These are phyloP conservation scores for Ptilonorhynchus violaceus DNA, from an alignment of 2,113 vertebrate species.

Conservation along the genomic window DNA sequence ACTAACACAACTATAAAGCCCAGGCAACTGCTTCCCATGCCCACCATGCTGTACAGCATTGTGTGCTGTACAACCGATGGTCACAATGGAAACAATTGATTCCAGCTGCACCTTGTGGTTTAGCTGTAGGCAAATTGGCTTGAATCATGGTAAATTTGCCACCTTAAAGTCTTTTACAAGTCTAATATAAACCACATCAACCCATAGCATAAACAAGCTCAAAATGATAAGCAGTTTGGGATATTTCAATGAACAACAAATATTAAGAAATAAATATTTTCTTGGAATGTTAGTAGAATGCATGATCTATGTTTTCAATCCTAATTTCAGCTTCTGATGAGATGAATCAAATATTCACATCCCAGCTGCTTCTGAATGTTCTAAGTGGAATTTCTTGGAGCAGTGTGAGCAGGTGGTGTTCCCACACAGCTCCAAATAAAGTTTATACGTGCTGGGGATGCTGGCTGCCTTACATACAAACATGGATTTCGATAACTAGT, in stretches of 20 bases:
- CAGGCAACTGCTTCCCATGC: background rate
- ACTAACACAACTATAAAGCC: background rate
- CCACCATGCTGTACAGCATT: background rate
- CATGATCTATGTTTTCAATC: conserved; percentile 61
- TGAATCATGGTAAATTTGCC: background rate
- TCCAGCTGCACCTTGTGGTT: background rate
- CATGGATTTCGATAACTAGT: background rate
- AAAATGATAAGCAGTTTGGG: conserved; percentile 46
- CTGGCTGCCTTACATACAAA: conserved; percentile 43
- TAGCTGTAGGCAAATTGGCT: background rate
- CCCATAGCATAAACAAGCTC: conserved; percentile 35
- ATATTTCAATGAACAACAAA: conserved; percentile 35
- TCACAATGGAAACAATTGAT: background rate
- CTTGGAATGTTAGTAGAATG: conserved; percentile 47
- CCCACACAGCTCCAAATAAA: conserved; percentile 63
- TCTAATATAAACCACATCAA: conserved; percentile 2
- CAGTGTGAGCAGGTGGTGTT: conserved; percentile 62
- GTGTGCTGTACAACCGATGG: background rate
- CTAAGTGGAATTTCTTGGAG: conserved; percentile 62
- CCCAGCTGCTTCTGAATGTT: conserved; percentile 70
- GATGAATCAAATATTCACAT: conserved; percentile 69
- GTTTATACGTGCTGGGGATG: conserved; percentile 11
- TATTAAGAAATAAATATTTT: conserved; percentile 69
- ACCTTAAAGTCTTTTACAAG: background rate
- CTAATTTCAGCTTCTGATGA: conserved; percentile 67